phyloP scores from a whole-genome alignment of 2,113 vertebrate species.

The Rostratula benghalensis region DNA sequence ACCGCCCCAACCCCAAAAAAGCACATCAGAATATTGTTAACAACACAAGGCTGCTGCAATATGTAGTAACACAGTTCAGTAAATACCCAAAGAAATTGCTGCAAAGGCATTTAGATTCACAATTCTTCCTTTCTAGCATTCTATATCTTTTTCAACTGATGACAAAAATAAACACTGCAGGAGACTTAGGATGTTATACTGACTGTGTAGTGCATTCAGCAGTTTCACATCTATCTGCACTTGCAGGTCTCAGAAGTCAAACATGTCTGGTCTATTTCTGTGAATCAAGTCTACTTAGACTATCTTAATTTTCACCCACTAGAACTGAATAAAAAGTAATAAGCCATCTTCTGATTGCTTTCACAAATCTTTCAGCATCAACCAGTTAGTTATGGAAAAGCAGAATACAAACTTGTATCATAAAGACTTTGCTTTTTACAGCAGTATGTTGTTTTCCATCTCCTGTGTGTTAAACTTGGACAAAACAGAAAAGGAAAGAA shows the following conservation, averaged over 20 bases:
- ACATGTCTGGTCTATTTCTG: neutral
- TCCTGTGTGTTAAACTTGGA: neutral
- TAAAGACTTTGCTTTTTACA: neutral
- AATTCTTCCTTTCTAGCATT: neutral
- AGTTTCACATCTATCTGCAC: neutral
- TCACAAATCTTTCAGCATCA: neutral
- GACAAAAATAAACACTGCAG: neutral
- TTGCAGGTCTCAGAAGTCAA: neutral
- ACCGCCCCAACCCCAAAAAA: neutral
- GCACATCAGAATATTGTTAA: neutral
- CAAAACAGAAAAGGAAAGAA: neutral
- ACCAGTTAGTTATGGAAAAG: neutral
- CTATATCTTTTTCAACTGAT: neutral
- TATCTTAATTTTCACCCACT: neutral
- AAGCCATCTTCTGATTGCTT: neutral
- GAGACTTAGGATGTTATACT: neutral
- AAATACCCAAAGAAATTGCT: neutral
- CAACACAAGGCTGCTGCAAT: neutral
- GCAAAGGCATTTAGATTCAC: neutral
- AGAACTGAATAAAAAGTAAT: neutral
- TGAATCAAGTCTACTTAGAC: neutral
- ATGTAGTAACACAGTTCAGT: neutral
- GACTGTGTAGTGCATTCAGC: rapidly evolving
- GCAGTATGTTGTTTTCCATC: neutral
- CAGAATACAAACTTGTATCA: neutral